Evolutionary conservation across 1,140 invertebrate genomes (phyloP).

Genomic region (Marisa cornuarietis): DNA sequence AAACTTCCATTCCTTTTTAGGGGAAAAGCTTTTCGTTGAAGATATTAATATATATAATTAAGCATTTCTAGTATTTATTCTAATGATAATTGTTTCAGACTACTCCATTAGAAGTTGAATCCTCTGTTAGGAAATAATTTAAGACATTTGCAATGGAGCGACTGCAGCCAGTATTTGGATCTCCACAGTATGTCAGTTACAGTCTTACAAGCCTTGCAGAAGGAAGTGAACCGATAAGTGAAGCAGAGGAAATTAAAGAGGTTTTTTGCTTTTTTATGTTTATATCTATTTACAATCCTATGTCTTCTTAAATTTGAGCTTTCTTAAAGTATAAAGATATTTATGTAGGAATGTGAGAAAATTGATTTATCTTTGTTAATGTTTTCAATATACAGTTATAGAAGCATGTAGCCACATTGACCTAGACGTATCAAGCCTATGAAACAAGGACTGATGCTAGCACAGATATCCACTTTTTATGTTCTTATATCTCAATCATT

Average conservation of each 20-base stretch:
- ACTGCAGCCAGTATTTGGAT: constrained; percentile 14
- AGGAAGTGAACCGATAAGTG: constrained; percentile 53
- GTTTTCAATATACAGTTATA: too few species aligned
- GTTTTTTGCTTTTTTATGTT: background rate
- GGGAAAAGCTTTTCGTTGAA: background rate
- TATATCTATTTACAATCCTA: too few species aligned
- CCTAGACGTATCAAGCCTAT: too few species aligned
- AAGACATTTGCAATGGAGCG: background rate
- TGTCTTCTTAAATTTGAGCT: too few species aligned
- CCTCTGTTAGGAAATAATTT: background rate
- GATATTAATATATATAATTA: too few species aligned
- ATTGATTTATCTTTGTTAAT: too few species aligned
- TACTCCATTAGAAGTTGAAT: background rate
- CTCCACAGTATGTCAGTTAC: constrained; percentile 38
- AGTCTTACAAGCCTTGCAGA: constrained; percentile 56
- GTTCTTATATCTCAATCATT: too few species aligned
- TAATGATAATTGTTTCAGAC: background rate
- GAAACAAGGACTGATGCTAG: too few species aligned
- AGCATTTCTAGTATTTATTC: background rate
- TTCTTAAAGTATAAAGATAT: background rate
- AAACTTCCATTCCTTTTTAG: background rate
- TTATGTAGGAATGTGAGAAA: background rate
- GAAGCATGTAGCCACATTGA: too few species aligned
- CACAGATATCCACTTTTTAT: too few species aligned
- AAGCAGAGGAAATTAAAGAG: constrained; percentile 56